Base-by-base conservation (phyloP, 2,113 vertebrate species). In the Eulemur macaco region DNA sequence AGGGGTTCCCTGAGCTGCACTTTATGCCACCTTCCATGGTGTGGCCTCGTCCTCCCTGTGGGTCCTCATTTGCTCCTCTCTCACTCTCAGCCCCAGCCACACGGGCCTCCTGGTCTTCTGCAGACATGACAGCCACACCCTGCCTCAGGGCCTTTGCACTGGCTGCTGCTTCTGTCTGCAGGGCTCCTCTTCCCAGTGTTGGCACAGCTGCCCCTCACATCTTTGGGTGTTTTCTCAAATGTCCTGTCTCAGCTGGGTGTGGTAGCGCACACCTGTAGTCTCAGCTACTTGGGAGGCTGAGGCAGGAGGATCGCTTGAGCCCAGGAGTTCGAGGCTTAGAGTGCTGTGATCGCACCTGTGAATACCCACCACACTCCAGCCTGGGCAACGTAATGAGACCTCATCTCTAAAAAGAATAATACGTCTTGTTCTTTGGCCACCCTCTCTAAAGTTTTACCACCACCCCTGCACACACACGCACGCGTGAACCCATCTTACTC, bases 21-120 rank as follows among this genome's bases (percentile, higher is more conserved):
- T 25, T 10, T 10, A 2, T 7, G 12, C 3, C n/a, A 17, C 39
- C 50, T 25, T 21, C 64, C 20, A 0, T 4, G 63, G 29, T 0
- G 39, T 17, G 1, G 31, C 4, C 15, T 42, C 31, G 20, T 42
- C 2, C 37, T 47, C 63, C 25, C 34, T 37, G 47, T 37, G 6
- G 1, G n/a, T 8, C 58, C 25, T 58, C 27, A 8, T 25, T 47
- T 81, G 29, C 69, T 66, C 34, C 7, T 23, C 29, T 34, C 2
- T 52, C 3, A 1, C 68, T 63, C 15, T 6, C 14, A 1, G 63
- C 69, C 34, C 15, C 11, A 21, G 80, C 47, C 34, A 0, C 21
- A 3, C 4, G 20, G 66, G 68, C 56, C 6, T 34, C 77, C 54
- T 1, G 2, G 71, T 14, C 18, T n/a, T 11, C 23, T n/a, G 42